Conservation (phyloP, 2,888 invertebrate species). For the Anaspis maculata region DNA sequence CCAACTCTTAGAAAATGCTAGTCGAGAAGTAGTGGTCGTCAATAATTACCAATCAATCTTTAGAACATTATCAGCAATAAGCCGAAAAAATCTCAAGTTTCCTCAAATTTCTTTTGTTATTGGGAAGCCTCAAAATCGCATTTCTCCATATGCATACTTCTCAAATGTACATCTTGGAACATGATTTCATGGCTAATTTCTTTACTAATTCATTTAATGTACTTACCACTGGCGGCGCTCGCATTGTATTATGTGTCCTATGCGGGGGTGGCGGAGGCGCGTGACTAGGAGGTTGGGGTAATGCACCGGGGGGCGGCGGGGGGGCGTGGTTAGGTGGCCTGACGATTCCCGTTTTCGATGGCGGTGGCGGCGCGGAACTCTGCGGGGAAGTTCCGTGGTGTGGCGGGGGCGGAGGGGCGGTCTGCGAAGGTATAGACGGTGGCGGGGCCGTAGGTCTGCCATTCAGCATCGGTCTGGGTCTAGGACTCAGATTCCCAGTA, state of each 20-base stretch:
- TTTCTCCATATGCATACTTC: too few relatives aligned
- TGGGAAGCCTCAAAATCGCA: too few relatives aligned
- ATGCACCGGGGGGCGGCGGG: slow-evolving; percentile 32
- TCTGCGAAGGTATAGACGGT: slow-evolving; percentile 36
- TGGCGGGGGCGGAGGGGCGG: slow-evolving; percentile 37
- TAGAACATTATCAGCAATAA: too few relatives aligned
- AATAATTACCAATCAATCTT: too few relatives aligned
- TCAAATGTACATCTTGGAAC: too few relatives aligned
- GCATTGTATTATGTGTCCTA: slow-evolving; percentile 23
- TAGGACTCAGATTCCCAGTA: slow-evolving; percentile 27
- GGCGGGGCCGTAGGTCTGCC: slow-evolving; percentile 38
- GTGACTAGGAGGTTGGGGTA: slow-evolving; percentile 32
- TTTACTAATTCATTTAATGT: too few relatives aligned
- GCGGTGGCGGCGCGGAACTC: slow-evolving; percentile 42
- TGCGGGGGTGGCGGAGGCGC: slow-evolving; percentile 37
- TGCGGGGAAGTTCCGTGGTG: slow-evolving; percentile 43
- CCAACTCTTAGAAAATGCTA: too few relatives aligned
- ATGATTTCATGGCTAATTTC: too few relatives aligned
- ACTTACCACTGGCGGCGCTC: slow-evolving; percentile 33
- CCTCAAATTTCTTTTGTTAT: too few relatives aligned
- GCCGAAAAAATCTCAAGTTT: too few relatives aligned
- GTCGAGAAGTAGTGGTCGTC: too few relatives aligned
- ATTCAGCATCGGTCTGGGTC: slow-evolving; percentile 29
- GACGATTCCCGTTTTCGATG: slow-evolving; percentile 24
- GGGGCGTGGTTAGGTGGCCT: slow-evolving; percentile 38